A percentile compares a stretch with the other conserved stretches of the same genome.
These are phyloP conservation scores for Sturnus vulgaris DNA, from an alignment of 2,113 vertebrate species.

Conservation along the genomic window DNA sequence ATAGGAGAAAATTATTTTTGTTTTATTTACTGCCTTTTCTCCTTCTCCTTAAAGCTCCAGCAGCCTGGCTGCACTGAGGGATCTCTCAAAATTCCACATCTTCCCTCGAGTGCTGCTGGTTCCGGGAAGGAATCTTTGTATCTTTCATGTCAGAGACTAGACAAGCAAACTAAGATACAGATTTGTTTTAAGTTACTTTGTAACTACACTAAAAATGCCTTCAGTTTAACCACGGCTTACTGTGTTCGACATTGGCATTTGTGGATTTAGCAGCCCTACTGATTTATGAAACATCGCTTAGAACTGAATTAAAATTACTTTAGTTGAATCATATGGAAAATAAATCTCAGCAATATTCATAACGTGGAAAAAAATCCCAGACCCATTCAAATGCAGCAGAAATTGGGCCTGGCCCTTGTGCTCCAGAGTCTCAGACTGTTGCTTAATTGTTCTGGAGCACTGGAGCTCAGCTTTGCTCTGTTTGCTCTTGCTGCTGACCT, in stretches of 20 bases:
- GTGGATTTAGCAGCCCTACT: not conserved
- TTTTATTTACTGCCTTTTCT: not conserved
- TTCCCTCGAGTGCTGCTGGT: not conserved
- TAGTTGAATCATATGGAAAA: not conserved
- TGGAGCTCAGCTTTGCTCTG: not conserved
- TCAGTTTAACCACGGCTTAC: not conserved
- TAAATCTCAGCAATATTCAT: not conserved
- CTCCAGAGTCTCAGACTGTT: not conserved
- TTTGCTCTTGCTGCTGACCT: not conserved
- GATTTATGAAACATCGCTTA: not conserved
- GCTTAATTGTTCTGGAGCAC: not conserved
- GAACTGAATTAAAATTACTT: not conserved
- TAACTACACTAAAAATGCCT: not conserved
- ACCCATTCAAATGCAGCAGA: not conserved
- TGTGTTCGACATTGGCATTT: not conserved
- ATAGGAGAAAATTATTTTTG: not conserved
- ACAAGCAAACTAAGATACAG: not conserved
- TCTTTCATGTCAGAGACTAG: not conserved
- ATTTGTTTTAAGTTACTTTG: not conserved
- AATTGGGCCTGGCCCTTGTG: not conserved
- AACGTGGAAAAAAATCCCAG: not conserved
- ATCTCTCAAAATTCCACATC: fast-evolving
- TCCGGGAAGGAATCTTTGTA: not conserved
- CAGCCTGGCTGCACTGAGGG: not conserved
- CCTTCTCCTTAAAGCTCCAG: not conserved